Base-by-base conservation (phyloP, 2,797 vertebrate species). In the Cyprinodon diabolis region DNA sequence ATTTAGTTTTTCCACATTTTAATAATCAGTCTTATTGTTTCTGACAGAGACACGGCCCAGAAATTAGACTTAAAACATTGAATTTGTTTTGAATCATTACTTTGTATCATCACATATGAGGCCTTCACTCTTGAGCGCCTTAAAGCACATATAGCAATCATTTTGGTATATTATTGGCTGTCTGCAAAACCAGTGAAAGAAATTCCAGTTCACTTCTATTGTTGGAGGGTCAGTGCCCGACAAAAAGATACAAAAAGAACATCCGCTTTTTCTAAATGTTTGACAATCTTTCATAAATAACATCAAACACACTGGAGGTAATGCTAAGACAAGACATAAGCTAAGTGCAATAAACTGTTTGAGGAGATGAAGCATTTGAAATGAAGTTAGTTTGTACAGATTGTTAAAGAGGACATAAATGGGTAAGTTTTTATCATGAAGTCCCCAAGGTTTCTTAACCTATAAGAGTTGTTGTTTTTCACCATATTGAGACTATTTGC, bases 381-480 rank as follows among this genome's bases (percentile, higher is more conserved):
- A 72, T 75, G 40, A 65, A 88, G 78, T 84, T 87, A 68, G 86
- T 90, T 86, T 83, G 76, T 77, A 88, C 72, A 69, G 70, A 76
- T 69, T 73, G 51, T 80, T 67, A 80, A 73, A 80, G 54, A 66
- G 40, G 52, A 81, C 65, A 80, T 86, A 72, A 81, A 80, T 70
- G 66, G 71, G 47, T 84, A 74, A 81, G 86, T 85, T 89, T 87
- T 92, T 87, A 77, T 51, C 75, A 68, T 71, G 58, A 69, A 78
- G 84, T 89, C 87, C 84, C 69, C 71, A 68, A 76, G 75, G 85
- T 90, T 40, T 40, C 37, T 40, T 6, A 40, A 3, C 3, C 37
- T 40, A 40, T 40, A 40, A 40, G 37, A 3, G 37, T 40, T 40
- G 6, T 40, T 40, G 37, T 40, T 40, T 40, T 40, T 40, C 6